phyloP scores from a whole-genome alignment of 1,140 invertebrate genomes.

The Dolichoris vasculosae region DNA sequence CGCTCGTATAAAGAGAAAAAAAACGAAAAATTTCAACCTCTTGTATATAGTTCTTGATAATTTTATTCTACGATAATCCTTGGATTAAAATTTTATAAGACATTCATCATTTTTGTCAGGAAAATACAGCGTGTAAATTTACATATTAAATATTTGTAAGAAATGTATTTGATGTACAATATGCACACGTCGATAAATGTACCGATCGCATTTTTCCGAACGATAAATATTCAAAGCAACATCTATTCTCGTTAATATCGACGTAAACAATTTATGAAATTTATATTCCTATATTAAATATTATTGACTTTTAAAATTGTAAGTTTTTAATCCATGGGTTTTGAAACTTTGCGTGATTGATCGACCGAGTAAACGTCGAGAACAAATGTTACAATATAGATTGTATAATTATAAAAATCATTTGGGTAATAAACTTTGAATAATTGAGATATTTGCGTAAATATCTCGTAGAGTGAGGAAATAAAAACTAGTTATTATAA shows the following conservation, averaged over 20 bases:
- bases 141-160: neutral
- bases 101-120: neutral
- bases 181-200: neutral
- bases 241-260: neutral
- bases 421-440: neutral
- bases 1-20: too few species aligned
- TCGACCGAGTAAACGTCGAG: neutral
- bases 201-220: neutral
- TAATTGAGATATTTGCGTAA: neutral
- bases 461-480: neutral
- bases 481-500: neutral
- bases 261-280: neutral
- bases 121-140: neutral
- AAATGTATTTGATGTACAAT: neutral
- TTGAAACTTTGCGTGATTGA: neutral
- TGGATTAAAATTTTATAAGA: neutral
- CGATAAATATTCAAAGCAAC: neutral
- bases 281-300: neutral
- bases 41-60: neutral
- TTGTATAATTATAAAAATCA: neutral
- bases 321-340: neutral
- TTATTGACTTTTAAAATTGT: neutral
- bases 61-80: neutral
- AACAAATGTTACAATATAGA: neutral
- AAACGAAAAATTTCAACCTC: too few species aligned